Conservation (phyloP, 53 echinoderm and acorn worm genomes). For the Paracentrotus lividus region DNA sequence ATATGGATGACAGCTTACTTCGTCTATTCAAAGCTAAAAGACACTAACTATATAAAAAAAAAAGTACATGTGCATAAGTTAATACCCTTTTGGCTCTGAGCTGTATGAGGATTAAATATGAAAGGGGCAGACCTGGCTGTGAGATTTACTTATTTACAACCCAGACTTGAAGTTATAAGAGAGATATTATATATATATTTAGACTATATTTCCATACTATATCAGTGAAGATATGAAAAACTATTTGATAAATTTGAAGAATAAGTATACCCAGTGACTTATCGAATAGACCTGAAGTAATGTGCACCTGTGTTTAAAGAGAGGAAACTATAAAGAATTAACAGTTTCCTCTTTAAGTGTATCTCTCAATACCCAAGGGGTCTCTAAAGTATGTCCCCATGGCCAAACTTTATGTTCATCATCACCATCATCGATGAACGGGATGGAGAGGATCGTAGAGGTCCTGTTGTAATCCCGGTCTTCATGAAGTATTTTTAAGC, state of each 20-base stretch:
- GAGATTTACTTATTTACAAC: not conserved
- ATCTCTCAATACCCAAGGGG: not conserved
- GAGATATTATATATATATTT: not conserved
- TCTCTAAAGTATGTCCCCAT: not conserved
- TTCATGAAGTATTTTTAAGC: too few species aligned
- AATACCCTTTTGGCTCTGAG: too few species aligned
- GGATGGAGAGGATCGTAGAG: too few species aligned
- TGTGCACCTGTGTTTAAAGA: constrained; percentile 28
- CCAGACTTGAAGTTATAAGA: not conserved
- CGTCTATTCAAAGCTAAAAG: too few species aligned
- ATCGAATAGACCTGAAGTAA: not conserved
- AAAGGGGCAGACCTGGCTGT: not conserved
- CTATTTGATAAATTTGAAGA: constrained; percentile 14
- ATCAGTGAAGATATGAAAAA: constrained; percentile 14
- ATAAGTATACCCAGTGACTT: too few species aligned
- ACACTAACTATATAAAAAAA: too few species aligned
- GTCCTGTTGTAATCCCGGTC: too few species aligned
- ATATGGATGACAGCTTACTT: not conserved
- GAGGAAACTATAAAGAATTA: constrained; percentile 32
- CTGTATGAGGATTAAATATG: not conserved
- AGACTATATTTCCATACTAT: not conserved
- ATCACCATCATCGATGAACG: too few species aligned
- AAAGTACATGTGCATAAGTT: too few species aligned
- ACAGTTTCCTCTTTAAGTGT: constrained; percentile 23
- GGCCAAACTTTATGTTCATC: not conserved